These are phyloP conservation scores for Ciconia nigra DNA, from an alignment of 2,797 vertebrate genomes.

Conservation along the genomic window DNA sequence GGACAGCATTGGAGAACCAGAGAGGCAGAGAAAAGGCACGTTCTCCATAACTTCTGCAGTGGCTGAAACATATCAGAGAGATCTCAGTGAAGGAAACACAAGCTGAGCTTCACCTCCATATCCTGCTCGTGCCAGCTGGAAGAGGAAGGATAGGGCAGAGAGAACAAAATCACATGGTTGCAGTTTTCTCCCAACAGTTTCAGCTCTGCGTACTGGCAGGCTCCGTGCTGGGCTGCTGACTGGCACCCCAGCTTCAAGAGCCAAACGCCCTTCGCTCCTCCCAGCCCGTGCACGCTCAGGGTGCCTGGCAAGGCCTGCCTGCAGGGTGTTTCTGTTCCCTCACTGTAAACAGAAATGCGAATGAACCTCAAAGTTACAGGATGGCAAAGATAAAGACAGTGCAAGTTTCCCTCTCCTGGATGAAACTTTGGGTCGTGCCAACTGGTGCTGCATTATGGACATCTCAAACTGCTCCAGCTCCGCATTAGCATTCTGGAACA, in stretches of 20 bases:
- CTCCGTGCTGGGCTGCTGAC: not conserved
- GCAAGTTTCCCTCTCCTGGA: not conserved
- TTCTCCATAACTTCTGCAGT: not conserved
- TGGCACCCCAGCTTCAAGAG: not conserved
- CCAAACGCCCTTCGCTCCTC: not conserved
- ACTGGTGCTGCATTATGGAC: not conserved
- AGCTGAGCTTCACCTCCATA: not conserved
- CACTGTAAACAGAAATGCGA: not conserved
- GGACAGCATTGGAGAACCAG: not conserved
- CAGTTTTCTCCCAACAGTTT: not conserved
- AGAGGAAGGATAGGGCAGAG: not conserved
- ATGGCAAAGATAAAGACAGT: not conserved
- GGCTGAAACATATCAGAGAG: not conserved
- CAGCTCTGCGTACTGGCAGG: not conserved
- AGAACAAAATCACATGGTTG: not conserved
- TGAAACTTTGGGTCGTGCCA: not conserved
- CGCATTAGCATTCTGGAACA: constrained; percentile 51
- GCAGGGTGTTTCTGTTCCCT: not conserved
- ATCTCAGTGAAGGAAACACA: not conserved
- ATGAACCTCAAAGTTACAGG: not conserved
- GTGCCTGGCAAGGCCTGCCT: not conserved
- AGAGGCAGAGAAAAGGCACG: not conserved
- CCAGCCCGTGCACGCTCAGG: rapidly evolving
- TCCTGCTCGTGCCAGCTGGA: not conserved
- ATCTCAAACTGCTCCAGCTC: not conserved